Conservation (phyloP, 2,888 invertebrate genomes). For the Didymodactylos carnosus region DNA sequence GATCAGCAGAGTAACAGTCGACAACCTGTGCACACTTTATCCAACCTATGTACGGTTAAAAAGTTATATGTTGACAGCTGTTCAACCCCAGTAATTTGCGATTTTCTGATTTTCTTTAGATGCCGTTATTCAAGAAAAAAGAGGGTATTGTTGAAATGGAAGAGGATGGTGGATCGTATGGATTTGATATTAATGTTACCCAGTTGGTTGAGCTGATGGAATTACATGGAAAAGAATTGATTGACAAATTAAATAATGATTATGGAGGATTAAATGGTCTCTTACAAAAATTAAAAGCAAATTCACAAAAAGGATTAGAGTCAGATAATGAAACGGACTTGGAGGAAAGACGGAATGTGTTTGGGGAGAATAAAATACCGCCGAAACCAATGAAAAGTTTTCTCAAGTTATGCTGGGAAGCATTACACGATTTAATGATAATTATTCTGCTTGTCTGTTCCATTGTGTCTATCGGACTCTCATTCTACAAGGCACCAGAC, state of each 20-base stretch:
- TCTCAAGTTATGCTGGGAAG: constrained; percentile 88
- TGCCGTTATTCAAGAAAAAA: neutral
- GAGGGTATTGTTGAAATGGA: neutral
- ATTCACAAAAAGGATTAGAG: neutral
- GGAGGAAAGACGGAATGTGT: neutral
- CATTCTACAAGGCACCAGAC: constrained; percentile 6
- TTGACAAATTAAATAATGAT: neutral
- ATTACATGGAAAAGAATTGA: neutral
- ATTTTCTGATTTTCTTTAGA: neutral
- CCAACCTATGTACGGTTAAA: too few species aligned
- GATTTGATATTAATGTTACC: neutral
- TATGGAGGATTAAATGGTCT: neutral
- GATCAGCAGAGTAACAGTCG: too few species aligned
- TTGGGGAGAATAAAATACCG: constrained; percentile 80
- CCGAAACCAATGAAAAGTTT: constrained; percentile 95
- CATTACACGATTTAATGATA: constrained; percentile 84
- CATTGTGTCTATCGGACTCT: constrained; percentile 6
- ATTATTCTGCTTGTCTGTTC: constrained; percentile 90
- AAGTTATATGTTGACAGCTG: too few species aligned
- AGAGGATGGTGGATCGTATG: neutral
- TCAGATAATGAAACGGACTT: constrained; percentile 1
- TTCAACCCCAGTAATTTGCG: too few species aligned
- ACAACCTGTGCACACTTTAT: too few species aligned
- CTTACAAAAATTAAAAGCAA: neutral
- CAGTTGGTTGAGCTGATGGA: neutral